These are phyloP conservation scores for Penelope pileata DNA, from an alignment of 2,113 vertebrate genomes.

Conservation along the genomic window DNA sequence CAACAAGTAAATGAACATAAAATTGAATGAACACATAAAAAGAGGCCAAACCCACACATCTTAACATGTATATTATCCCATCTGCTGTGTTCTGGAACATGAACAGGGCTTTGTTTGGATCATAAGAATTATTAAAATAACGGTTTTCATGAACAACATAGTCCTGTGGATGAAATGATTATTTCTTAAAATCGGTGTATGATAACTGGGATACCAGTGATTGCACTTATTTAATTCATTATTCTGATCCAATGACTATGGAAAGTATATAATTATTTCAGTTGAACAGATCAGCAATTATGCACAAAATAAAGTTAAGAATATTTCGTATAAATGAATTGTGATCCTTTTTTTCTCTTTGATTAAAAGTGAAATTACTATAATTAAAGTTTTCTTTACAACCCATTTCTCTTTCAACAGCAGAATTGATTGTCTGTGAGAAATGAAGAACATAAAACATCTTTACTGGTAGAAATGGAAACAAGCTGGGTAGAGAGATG, in stretches of 20 bases:
- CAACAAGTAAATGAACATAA: conserved; percentile 72
- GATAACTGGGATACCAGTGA: not conserved
- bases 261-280: conserved; percentile 26
- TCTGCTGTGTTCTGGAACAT: conserved; percentile 62
- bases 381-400: conserved; percentile 27
- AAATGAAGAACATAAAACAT: not conserved
- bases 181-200: conserved; percentile 31
- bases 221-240: not conserved
- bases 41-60: conserved; percentile 60
- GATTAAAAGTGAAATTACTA: conserved; percentile 2
- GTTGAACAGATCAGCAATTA: conserved; percentile 12
- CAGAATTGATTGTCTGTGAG: not conserved
- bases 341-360: not conserved
- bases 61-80: conserved; percentile 67
- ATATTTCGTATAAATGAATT: conserved; percentile 21
- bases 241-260: not conserved
- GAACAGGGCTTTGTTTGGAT: conserved; percentile 57
- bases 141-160: conserved; percentile 37
- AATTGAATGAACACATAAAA: conserved; percentile 70
- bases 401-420: not conserved
- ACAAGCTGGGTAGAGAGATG: not conserved
- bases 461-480: not conserved
- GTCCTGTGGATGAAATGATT: conserved; percentile 42
- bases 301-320: conserved; percentile 13
- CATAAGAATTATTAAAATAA: conserved; percentile 71